Evolutionary conservation across 64 coral and sea anemone species (phyloP), one percentile per base, ranked within the genome.

Genomic region (Orbicella faveolata): DNA sequence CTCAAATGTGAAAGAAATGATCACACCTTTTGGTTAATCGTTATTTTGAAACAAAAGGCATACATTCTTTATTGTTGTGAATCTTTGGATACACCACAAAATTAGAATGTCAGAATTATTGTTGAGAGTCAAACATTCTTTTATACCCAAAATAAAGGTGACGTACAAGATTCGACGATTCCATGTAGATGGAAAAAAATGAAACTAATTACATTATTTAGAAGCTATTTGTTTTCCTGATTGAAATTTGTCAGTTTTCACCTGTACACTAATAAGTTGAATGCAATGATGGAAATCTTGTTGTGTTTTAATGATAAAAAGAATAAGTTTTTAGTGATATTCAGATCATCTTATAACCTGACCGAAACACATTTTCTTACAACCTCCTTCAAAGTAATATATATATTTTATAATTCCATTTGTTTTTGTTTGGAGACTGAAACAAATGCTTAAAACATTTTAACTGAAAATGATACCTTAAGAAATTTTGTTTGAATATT

Each of bases 161-260:
- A 10, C 52, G 21, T 18, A 20, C 66, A 8, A n/a, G 8, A 21
- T n/a, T 69, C 20, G 30, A 25, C 0, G 21, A n/a, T 70, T 26
- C 9, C n/a, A 70, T 26, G 1, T 70, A 9, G 9, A 9, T 2
- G 21, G 67, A 70, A 25, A n/a, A 69, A 70, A 70, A 48, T 48
- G 0, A 70, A 26, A 23, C 25, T 30, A 26, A 26, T 70, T 33
- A 70, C 21, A 11, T 70, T 48, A n/a, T 33, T 4, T 70, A 26
- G 67, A n/a, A 4, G 55, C 55, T 59, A 59, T 12, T 11, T 70
- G 25, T 44, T 78, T 78, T 52, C 20, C 4, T 52, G 2, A 9
- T 21, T n/a, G 36, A 78, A 78, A 78, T 78, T 77, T 51, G 37
- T 78, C 16, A 51, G 44, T 23, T 78, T 52, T 78, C 75, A 21